Evolutionary conservation across 2,797 vertebrate genomes (phyloP).

Genomic region (Channa striata): DNA sequence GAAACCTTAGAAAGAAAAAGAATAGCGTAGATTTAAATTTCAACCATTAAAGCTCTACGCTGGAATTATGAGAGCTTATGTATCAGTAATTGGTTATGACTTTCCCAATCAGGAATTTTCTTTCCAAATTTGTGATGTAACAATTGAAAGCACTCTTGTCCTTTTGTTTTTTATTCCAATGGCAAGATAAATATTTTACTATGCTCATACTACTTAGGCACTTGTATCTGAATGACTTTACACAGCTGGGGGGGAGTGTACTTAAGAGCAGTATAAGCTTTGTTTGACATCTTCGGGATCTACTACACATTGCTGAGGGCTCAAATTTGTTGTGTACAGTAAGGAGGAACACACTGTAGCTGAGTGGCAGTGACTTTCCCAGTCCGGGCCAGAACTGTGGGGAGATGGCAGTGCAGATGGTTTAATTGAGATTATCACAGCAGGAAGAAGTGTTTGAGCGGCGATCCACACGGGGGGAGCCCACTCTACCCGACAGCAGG

Average conservation of each 20-base stretch:
- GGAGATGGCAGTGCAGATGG: slow-evolving; percentile 84
- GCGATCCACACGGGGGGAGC: slow-evolving; percentile 68
- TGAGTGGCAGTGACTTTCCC: slow-evolving; percentile 11
- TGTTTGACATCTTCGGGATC: not conserved
- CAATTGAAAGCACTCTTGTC: not conserved
- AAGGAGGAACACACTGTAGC: slow-evolving; percentile 6
- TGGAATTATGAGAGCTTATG: too few species aligned
- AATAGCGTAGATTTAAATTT: not conserved
- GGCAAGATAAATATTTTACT: not conserved
- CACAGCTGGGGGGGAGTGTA: not conserved
- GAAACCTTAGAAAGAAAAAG: too few species aligned
- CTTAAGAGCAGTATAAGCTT: not conserved
- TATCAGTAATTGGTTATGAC: not conserved
- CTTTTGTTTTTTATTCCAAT: not conserved
- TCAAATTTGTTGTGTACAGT: slow-evolving; percentile 10
- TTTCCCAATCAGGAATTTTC: not conserved
- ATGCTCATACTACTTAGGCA: not conserved
- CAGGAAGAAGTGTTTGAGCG: slow-evolving; percentile 80
- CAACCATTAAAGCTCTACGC: not conserved
- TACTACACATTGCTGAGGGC: not conserved
- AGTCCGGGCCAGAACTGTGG: slow-evolving; percentile 22
- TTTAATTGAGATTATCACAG: slow-evolving; percentile 88
- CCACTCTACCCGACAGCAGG: slow-evolving; percentile 75
- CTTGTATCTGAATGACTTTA: not conserved
- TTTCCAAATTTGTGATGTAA: not conserved